Evolutionary conservation across 2,113 vertebrate species (phyloP), one percentile per base, ranked within the genome.

Genomic region (Microcebus griseorufus): DNA sequence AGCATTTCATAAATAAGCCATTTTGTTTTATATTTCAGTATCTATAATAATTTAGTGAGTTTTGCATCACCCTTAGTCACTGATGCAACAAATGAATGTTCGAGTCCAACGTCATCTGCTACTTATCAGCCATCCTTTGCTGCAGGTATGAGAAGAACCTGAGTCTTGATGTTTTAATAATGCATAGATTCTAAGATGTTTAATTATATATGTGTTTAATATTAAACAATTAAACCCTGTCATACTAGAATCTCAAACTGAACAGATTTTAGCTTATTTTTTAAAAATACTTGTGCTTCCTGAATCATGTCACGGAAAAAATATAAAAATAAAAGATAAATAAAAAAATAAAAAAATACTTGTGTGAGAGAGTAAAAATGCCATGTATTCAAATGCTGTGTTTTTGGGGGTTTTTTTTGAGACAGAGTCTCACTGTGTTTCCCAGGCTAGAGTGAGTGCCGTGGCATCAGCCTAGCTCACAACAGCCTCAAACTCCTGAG

Each of bases 51-150:
- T 95, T 99, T 99, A 98, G 99, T 99, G 98, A 99, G 99, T 81
- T 99, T 99, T 97, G 99, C 99, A 88, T 99, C 99, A 95, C 99
- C 99, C 3, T 99, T 99, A 97, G 99, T 99, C 98, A 99, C 99
- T 0, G 99, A 99, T 98, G 98, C 99, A 98, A 98, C 99, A 72
- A 98, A 98, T 45, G 99, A 99, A 83, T 99, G 99, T 98, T 98
- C 99, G 23, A 99, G 99, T 98, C 99, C 99, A 90, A 99, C 99
- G 0, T 98, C 99, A 81, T 99, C 99, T 95, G 92, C 98, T 96
- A 67, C 99, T 0, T 99, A 99, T 95, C 99, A 99, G 97, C 99
- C 99, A 22, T 99, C 99, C 92, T 99, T 99, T 96, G 99, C 99
- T 97, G 99, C 99, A 99, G 99, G 99, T 99, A 98, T 42, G 97